These are phyloP conservation scores for Crenichthys baileyi DNA, from an alignment of 2,797 vertebrate species.

Conservation along the genomic window DNA sequence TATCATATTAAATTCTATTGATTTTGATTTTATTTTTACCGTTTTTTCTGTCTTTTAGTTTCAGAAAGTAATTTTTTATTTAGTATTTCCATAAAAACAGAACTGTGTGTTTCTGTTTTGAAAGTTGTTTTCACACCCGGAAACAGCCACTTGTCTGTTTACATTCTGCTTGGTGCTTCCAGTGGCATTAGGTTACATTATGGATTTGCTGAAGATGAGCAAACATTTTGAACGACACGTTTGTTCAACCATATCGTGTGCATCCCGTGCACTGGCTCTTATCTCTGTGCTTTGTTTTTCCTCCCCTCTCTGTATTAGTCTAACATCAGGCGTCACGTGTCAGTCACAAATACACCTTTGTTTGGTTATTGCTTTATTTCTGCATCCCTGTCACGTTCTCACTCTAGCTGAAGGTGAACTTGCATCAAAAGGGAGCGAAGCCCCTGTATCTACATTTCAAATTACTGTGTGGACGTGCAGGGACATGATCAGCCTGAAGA, in stretches of 20 bases:
- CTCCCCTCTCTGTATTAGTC: not conserved
- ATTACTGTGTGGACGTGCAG: slow-evolving; percentile 17
- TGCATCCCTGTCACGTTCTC: slow-evolving; percentile 42
- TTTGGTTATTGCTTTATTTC: slow-evolving; percentile 57
- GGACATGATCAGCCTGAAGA: slow-evolving; percentile 17
- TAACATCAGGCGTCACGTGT: slow-evolving; percentile 21
- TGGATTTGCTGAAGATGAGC: slow-evolving; percentile 10
- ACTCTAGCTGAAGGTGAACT: slow-evolving; percentile 32
- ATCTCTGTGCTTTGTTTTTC: not conserved
- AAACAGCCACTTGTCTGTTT: not conserved
- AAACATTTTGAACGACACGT: not conserved
- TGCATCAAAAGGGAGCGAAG: slow-evolving; percentile 41
- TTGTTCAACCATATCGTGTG: not conserved
- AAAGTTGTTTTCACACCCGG: not conserved
- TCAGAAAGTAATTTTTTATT: not conserved
- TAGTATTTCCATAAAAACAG: not conserved
- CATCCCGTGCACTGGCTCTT: not conserved
- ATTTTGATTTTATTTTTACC: too few species aligned
- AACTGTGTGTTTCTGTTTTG: not conserved
- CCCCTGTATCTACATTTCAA: slow-evolving; percentile 54
- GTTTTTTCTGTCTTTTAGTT: not conserved
- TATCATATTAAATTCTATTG: too few species aligned
- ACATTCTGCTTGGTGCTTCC: not conserved
- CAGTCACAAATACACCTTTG: slow-evolving; percentile 62
- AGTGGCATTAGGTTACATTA: not conserved